Evolutionary conservation across 2,888 invertebrate species (phyloP).

Genomic region (Caenorhabditis sp.): DNA sequence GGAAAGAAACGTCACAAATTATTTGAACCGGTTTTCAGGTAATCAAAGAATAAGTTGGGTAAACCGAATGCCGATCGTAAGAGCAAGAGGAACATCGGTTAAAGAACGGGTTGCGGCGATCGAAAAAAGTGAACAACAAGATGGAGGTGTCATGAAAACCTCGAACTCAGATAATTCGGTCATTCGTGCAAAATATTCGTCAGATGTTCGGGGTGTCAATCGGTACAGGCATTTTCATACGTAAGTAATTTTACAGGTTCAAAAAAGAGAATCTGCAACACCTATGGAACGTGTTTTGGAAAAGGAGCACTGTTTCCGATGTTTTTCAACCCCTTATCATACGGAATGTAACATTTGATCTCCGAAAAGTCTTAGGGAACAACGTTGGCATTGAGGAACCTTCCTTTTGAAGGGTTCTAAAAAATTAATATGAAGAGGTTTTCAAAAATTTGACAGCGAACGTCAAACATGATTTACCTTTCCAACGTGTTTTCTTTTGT

Average conservation of each 20-base stretch:
- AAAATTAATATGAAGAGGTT: no score
- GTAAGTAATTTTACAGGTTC: conserved; percentile 35
- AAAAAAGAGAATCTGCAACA: no score
- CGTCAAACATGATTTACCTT: no score
- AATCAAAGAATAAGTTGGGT: background rate
- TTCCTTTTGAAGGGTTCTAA: no score
- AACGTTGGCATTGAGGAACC: no score
- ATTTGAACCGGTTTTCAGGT: background rate
- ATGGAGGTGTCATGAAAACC: background rate
- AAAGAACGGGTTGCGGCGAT: conserved; percentile 46
- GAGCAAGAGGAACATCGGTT: conserved; percentile 37
- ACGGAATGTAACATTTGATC: no score
- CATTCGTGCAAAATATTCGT: conserved; percentile 58
- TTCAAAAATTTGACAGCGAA: no score
- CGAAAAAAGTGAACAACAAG: conserved; percentile 25
- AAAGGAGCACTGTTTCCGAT: no score
- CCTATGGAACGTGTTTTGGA: no score
- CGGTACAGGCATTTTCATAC: conserved; percentile 65
- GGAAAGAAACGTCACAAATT: background rate
- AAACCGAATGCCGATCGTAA: conserved; percentile 26
- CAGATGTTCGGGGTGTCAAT: conserved; percentile 64
- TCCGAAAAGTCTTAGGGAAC: no score
- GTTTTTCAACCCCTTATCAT: no score
- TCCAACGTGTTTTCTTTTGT: no score
- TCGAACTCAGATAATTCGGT: conserved; percentile 36